phyloP scores from a whole-genome alignment of 2,113 vertebrate genomes.

The Notothenia coriiceps region DNA sequence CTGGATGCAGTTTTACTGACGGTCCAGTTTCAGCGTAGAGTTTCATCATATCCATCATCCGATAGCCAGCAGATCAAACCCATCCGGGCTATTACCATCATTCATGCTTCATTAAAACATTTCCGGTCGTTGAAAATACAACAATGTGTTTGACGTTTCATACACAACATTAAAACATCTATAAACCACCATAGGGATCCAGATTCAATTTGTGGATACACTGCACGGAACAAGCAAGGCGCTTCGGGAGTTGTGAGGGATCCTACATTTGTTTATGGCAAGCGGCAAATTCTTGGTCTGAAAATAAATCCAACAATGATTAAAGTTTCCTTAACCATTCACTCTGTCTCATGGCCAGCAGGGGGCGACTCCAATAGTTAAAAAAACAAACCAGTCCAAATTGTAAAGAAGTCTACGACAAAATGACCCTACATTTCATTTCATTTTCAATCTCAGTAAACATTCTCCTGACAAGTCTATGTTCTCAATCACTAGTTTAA shows the following conservation, averaged over 20 bases:
- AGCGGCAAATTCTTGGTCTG: not conserved
- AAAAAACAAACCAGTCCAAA: too few species aligned
- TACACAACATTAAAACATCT: not conserved
- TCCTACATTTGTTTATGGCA: too few species aligned
- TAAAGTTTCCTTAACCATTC: too few species aligned
- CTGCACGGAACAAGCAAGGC: not conserved
- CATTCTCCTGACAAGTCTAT: too few species aligned
- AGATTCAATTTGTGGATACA: not conserved
- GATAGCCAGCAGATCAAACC: not conserved
- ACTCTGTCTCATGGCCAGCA: too few species aligned
- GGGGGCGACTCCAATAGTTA: too few species aligned
- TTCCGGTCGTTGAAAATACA: not conserved
- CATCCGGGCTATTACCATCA: not conserved
- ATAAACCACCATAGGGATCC: not conserved
- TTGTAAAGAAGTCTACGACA: too few species aligned
- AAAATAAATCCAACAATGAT: too few species aligned
- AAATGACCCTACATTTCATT: too few species aligned
- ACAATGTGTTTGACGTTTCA: not conserved
- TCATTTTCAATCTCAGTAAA: too few species aligned
- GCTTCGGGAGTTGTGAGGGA: not conserved
- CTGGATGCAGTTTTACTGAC: not conserved
- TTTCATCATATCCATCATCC: not conserved
- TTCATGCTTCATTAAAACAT: not conserved
- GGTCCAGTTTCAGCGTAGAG: not conserved
- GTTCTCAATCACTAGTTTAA: too few species aligned